Evolutionary conservation across 2,888 invertebrate genomes (phyloP), one percentile per base, ranked within the genome.

Genomic region (Alcis repandata): DNA sequence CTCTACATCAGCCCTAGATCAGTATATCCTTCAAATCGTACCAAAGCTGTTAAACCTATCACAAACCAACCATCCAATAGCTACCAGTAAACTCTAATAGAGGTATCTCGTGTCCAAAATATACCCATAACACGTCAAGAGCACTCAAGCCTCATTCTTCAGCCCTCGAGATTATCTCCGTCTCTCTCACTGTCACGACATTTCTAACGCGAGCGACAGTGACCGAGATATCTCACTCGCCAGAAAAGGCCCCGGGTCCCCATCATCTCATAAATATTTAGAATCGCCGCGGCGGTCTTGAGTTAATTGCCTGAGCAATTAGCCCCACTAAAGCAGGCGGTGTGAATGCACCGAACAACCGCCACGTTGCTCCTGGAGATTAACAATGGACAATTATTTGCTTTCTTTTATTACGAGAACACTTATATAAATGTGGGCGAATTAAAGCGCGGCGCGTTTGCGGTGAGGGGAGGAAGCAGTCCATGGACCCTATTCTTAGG

Each of bases 291-390:
- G 74, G 78, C 79, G 78, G 79, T 78, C 80, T 76, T 68, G 70
- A 70, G 76, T 80, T 88, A 88, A 89, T 87, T 88, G 84, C 83
- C 71, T 52, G 60, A 63, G 80, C 83, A 86, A 88, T 89, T 88
- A 88, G 82, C 86, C 83, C 74, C 77, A 77, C 79, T 86, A 77
- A 74, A 79, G 68, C 67, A 72, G 69, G 68, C 68, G 72, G 67
- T 75, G 79, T 74, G 75, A 79, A 76, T 79, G 79, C 75, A 78
- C 80, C 72, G 73, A 78, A 77, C 71, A 60, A 40, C 60, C 41
- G 68, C 57, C 48, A 57, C 59, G 71, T 68, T 52, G 67, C 73
- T 72, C 72, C 70, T 70, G 17, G 11, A 58, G 60, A 79, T 79
- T 76, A 77, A 82, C 82, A 83, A 82, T 82, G 73, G 74, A 49